These are phyloP conservation scores for Enteromius trimaculatus DNA, from an alignment of 2,797 vertebrate species.

Conservation along the genomic window DNA sequence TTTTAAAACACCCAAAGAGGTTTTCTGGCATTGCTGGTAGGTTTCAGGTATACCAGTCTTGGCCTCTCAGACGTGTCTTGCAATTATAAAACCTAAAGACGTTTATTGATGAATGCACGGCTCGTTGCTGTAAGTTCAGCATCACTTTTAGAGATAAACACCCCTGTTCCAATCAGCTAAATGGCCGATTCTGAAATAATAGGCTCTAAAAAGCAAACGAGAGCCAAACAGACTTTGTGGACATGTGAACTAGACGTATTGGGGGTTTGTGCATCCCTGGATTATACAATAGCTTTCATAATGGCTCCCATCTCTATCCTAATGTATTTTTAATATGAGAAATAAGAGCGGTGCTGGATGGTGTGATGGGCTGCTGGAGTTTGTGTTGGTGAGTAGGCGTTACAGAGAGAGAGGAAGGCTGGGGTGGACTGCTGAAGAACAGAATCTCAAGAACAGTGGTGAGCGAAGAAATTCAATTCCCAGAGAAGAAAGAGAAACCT, in stretches of 20 bases:
- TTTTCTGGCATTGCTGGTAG: not conserved
- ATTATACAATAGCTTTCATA: conserved; percentile 4
- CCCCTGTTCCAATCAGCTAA: not conserved
- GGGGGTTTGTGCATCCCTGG: not conserved
- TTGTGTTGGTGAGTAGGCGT: conserved; percentile 3
- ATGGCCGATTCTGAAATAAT: not conserved
- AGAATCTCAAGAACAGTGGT: not conserved
- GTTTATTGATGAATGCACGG: conserved; percentile 1
- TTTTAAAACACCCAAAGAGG: conserved; percentile 5
- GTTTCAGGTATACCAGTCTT: not conserved
- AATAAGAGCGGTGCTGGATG: not conserved
- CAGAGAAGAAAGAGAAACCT: conserved; percentile 26
- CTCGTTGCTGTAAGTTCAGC: not conserved
- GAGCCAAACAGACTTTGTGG: not conserved
- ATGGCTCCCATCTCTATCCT: conserved; percentile 8
- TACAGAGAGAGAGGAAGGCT: not conserved
- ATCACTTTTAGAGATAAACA: not conserved
- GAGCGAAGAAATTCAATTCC: conserved; percentile 6
- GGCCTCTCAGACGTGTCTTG: not conserved
- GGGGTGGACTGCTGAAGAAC: not conserved
- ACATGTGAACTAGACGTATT: not conserved
- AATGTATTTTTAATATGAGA: conserved; percentile 20
- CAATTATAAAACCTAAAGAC: conserved; percentile 7
- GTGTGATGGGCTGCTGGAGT: conserved; percentile 7
- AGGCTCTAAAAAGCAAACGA: not conserved